These are phyloP conservation scores for Ptychoptera albimana DNA, from an alignment of 2,888 invertebrate species.

Conservation along the genomic window DNA sequence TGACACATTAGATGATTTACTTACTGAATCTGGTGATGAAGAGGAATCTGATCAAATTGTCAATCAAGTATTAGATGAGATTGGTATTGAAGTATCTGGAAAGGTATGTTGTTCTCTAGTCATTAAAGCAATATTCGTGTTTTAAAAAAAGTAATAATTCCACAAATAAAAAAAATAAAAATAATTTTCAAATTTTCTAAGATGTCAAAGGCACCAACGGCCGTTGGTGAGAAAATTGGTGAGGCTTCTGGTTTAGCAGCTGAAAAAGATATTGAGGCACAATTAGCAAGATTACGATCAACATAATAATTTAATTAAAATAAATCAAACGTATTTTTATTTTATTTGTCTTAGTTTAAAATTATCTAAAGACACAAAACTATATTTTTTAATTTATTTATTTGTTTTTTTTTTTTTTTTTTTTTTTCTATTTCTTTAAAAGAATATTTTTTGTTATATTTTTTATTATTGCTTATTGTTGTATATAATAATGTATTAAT, in stretches of 20 bases:
- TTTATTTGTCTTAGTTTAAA: too few relatives aligned
- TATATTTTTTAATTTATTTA: too few relatives aligned
- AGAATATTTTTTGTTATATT: too few relatives aligned
- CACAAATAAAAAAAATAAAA: neutral
- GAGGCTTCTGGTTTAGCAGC: slow-evolving; percentile 34
- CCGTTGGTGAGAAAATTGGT: slow-evolving; percentile 42
- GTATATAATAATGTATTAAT: too few relatives aligned
- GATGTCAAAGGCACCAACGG: slow-evolving; percentile 51
- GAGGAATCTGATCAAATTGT: slow-evolving; percentile 77
- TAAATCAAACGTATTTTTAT: too few relatives aligned
- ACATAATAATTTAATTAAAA: slow-evolving; percentile 13
- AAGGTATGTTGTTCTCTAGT: slow-evolving; percentile 39
- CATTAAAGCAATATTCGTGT: slow-evolving; percentile 1
- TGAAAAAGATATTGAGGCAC: slow-evolving; percentile 55
- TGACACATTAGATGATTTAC: slow-evolving; percentile 78
- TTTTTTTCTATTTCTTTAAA: too few relatives aligned
- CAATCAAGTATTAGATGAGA: slow-evolving; percentile 86
- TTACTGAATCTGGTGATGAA: slow-evolving; percentile 80
- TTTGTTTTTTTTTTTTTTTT: too few relatives aligned
- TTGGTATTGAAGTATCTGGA: slow-evolving; percentile 85
- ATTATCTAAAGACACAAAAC: too few relatives aligned
- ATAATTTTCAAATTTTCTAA: slow-evolving; percentile 18
- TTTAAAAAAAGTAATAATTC: too few relatives aligned
- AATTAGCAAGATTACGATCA: slow-evolving; percentile 47
- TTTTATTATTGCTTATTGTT: too few relatives aligned